Base-by-base conservation (phyloP, 1,140 invertebrate genomes). In the Orussus abietinus region DNA sequence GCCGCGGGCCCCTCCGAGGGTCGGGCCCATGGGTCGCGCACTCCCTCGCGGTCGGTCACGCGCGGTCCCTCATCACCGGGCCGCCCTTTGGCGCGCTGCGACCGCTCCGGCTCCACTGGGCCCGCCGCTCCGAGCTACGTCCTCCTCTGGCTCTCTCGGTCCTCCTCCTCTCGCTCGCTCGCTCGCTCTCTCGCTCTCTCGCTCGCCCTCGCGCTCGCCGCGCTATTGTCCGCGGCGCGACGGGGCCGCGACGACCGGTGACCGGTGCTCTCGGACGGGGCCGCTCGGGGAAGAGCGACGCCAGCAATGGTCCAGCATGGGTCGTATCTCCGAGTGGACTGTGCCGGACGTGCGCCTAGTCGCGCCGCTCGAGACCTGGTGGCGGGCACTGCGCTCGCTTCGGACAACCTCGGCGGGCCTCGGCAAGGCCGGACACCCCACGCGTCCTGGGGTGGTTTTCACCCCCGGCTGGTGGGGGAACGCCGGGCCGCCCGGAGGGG, bases 311-410 rank as follows among this genome's bases (percentile, higher is more conserved):
- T 74, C 70, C 70, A 67, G 69, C 70, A 66, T 68, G 66, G 66
- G 66, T 67, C 70, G 70, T 71, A 71, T 70, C 69, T 65, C 62
- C 64, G 59, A 74, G 69, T 74, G 71, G 71, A 74, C 71, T 74
- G 69, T 70, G 69, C 66, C 61, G 68, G 64, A 71, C 69, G 66
- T 66, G 66, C 66, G 66, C 64, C 66, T 57, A 54, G 64, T 66
- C 59, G 64, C 57, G 62, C 59, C 64, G 66, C 65, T 62, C 58
- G 62, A 62, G 61, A 63, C 59, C 64, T 67, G 66, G 47, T 57
- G 57, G 58, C 59, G 66, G 67, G 68, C 67, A 68, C 68, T 71
- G 64, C 61, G 65, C 66, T 65, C 64, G 42, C 59, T 49, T 70
- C 69, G 69, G 68, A 62, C 63, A 63, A 57, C 54, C 46, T 71